Conservation (phyloP, 2,113 vertebrate species). For the Urocolius indicus region DNA sequence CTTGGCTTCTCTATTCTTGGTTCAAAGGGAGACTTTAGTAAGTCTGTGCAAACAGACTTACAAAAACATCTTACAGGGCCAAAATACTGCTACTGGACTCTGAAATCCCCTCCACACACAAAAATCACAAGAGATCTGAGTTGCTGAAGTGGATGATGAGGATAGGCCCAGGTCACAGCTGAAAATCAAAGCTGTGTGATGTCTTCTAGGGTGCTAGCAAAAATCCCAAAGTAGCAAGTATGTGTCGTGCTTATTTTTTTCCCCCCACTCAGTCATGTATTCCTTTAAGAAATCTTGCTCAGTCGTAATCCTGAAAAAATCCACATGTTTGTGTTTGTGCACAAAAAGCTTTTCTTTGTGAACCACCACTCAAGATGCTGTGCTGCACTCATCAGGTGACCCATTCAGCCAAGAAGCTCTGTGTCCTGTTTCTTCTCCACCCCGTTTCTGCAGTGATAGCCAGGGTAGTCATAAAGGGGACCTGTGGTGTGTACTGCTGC, state of each 20-base stretch:
- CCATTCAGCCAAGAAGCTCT: neutral
- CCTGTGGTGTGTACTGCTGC: neutral
- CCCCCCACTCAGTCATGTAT: neutral
- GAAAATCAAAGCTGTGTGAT: neutral
- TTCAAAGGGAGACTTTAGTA: neutral
- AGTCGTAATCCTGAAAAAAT: neutral
- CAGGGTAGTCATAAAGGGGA: neutral
- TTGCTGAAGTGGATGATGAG: neutral
- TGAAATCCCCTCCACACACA: neutral
- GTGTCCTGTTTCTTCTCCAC: neutral
- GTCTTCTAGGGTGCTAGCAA: neutral
- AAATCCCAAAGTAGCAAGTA: neutral
- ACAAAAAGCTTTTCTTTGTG: neutral
- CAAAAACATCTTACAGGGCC: neutral
- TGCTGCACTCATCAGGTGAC: accelerated
- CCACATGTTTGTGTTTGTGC: accelerated
- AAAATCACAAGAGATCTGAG: neutral
- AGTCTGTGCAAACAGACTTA: neutral
- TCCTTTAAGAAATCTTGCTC: neutral
- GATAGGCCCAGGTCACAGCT: neutral
- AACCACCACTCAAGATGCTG: neutral
- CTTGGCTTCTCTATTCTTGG: neutral
- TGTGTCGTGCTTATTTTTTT: neutral
- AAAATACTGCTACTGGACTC: neutral
- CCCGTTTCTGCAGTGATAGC: accelerated